These are phyloP conservation scores for Zalophus californianus DNA, from an alignment of 2,797 vertebrate species.

Conservation along the genomic window DNA sequence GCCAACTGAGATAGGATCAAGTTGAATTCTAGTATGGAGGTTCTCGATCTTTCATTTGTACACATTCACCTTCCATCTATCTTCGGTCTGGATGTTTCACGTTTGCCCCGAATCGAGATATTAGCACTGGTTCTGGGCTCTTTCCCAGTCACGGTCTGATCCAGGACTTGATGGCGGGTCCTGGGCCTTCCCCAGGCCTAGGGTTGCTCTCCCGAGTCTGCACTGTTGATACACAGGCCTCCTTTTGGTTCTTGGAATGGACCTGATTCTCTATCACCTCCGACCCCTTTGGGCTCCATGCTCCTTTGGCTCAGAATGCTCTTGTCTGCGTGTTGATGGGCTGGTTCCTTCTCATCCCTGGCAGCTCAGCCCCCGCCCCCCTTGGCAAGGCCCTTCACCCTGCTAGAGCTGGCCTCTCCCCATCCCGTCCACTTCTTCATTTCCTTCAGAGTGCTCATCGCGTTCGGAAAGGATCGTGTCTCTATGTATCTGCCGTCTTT, in stretches of 20 bases:
- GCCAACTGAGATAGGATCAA: background rate
- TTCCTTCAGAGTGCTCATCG: background rate
- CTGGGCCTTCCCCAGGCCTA: background rate
- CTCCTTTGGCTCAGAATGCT: background rate
- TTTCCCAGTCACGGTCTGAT: background rate
- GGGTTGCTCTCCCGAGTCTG: accelerated
- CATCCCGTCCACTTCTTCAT: background rate
- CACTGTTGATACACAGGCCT: accelerated
- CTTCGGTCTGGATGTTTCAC: background rate
- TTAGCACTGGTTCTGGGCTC: background rate
- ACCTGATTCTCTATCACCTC: accelerated
- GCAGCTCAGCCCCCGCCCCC: accelerated
- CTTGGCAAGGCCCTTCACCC: background rate
- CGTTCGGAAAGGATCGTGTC: background rate
- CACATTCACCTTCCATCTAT: accelerated
- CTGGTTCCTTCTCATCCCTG: background rate
- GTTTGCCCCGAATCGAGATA: background rate
- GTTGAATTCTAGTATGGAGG: accelerated
- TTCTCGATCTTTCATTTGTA: accelerated
- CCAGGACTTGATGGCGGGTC: background rate
- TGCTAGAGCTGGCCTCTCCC: background rate
- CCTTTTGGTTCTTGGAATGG: accelerated
- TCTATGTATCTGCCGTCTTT: background rate
- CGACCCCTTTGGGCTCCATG: background rate
- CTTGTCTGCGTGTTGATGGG: accelerated